phyloP scores from a whole-genome alignment of 2,888 invertebrate species.

The Ryuthela nishihirai region DNA sequence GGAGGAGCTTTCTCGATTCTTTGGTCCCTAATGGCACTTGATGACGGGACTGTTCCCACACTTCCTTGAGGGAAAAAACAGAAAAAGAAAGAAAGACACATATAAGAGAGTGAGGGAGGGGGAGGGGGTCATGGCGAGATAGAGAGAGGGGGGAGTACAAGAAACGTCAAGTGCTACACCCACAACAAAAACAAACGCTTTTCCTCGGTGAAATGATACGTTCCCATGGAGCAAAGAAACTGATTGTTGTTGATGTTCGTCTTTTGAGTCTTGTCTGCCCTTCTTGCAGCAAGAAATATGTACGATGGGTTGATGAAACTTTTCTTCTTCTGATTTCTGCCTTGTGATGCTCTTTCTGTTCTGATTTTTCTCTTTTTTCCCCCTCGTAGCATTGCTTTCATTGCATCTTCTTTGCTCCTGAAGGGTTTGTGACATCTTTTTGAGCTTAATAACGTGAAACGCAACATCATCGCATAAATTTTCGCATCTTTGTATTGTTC shows the following conservation, averaged over 20 bases:
- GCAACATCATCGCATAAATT: too few relatives aligned
- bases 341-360: too few relatives aligned
- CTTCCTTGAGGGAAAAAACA: background rate
- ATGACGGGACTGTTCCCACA: constrained; percentile 24
- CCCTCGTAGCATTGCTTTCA: too few relatives aligned
- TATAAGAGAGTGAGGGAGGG: constrained; percentile 5
- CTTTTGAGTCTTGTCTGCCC: constrained; percentile 33
- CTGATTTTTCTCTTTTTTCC: too few relatives aligned
- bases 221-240: constrained; percentile 25
- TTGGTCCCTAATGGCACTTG: constrained; percentile 32
- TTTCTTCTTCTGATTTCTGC: too few relatives aligned
- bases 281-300: too few relatives aligned
- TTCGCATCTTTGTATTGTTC: too few relatives aligned
- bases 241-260: constrained; percentile 34
- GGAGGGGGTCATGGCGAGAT: background rate
- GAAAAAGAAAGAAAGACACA: constrained; percentile 13
- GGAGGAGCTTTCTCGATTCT: too few relatives aligned
- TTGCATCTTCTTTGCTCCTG: too few relatives aligned
- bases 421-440: too few relatives aligned
- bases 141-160: constrained; percentile 1
- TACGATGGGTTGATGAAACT: too few relatives aligned
- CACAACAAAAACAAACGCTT: constrained; percentile 28
- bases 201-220: constrained; percentile 31
- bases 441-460: too few relatives aligned
- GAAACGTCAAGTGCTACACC: constrained; percentile 8